phyloP scores from a whole-genome alignment of 2,888 invertebrate species.

The Hartigia nigra region DNA sequence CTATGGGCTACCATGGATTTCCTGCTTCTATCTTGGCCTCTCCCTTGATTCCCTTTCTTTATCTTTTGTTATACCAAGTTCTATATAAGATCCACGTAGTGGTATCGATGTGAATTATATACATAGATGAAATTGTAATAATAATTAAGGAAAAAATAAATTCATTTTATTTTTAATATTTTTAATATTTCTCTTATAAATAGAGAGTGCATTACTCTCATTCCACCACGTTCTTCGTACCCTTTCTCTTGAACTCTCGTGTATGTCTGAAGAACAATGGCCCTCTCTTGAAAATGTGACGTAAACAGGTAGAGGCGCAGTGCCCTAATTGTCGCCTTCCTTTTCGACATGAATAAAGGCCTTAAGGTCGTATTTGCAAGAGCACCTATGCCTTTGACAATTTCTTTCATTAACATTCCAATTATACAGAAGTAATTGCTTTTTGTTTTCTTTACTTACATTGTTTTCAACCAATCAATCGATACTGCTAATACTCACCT shows the following conservation, averaged over 20 bases:
- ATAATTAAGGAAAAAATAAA: neutral
- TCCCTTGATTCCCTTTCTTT: neutral
- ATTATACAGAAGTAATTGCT: no score
- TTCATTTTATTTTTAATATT: neutral
- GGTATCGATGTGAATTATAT: neutral
- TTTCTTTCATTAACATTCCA: neutral
- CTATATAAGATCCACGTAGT: neutral
- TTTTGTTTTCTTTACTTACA: no score
- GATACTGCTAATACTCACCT: neutral
- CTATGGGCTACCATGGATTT: conserved; percentile 22
- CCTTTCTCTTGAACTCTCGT: neutral
- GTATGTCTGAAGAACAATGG: neutral
- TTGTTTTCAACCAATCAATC: neutral
- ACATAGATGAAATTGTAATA: neutral
- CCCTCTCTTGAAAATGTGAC: conserved; percentile 14
- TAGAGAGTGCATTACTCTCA: neutral
- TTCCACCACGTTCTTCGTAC: neutral
- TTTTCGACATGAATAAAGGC: conserved; percentile 25
- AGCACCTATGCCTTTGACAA: neutral
- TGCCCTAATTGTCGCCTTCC: conserved; percentile 62
- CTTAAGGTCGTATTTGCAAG: neutral
- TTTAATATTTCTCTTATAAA: neutral
- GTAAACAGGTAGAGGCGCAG: conserved; percentile 50
- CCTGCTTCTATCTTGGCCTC: conserved; percentile 6
- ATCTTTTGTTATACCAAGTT: neutral